These are phyloP conservation scores for Eupithecia exiguata DNA, from an alignment of 2,888 invertebrate species.

Conservation along the genomic window DNA sequence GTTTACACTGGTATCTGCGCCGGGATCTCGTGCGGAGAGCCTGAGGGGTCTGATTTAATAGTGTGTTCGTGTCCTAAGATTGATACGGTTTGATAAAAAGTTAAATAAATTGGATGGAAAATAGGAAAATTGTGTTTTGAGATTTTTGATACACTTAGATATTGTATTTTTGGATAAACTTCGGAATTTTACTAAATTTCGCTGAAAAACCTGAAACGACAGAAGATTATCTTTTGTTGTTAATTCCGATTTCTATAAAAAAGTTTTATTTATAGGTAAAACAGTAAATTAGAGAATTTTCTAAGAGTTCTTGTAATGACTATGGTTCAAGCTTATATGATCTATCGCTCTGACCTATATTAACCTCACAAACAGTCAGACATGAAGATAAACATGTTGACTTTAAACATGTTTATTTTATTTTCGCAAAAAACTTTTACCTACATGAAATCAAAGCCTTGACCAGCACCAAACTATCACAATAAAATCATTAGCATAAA, in stretches of 20 bases:
- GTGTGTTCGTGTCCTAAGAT: constrained; percentile 55
- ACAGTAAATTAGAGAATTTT: background rate
- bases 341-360: background rate
- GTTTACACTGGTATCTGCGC: constrained; percentile 76
- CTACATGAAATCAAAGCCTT: constrained; percentile 9
- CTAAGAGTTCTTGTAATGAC: background rate
- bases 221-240: background rate
- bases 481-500: constrained; percentile 10
- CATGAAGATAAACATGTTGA: too few relatives aligned
- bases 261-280: too few relatives aligned
- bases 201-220: background rate
- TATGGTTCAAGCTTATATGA: background rate
- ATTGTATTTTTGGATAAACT: background rate
- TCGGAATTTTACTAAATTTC: background rate
- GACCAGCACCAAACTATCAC: constrained; percentile 8
- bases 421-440: background rate
- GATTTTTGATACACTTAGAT: background rate
- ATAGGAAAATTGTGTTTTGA: background rate
- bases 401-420: background rate
- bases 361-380: background rate
- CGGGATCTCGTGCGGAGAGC: constrained; percentile 62
- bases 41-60: constrained; percentile 72
- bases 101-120: constrained; percentile 36
- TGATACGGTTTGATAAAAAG: constrained; percentile 47
- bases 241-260: too few relatives aligned